Conservation (phyloP, 2,888 invertebrate genomes). For the Pachycephus smyrnensis region DNA sequence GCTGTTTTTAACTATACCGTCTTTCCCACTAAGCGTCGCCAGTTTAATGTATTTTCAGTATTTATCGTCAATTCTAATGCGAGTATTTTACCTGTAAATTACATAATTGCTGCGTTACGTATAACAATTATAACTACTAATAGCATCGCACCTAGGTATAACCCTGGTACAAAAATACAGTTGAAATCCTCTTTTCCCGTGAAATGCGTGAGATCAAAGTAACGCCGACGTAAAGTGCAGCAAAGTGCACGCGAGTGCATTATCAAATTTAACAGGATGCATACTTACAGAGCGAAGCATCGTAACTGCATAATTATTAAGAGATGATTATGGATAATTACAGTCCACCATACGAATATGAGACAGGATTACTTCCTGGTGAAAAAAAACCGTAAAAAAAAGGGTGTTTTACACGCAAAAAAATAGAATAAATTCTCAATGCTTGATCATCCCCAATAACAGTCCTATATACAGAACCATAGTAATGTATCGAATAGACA, state of each 20-base stretch:
- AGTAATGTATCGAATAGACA: neutral
- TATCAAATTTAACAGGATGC: neutral
- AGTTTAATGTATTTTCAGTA: neutral
- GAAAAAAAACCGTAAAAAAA: constrained; percentile 2
- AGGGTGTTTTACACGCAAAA: neutral
- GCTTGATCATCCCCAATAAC: neutral
- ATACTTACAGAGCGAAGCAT: neutral
- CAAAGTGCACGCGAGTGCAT: neutral
- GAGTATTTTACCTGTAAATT: neutral
- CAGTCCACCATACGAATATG: constrained; percentile 40
- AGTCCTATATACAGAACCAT: neutral
- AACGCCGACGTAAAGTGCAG: neutral
- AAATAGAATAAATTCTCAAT: neutral
- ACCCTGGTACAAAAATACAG: neutral
- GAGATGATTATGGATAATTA: constrained; percentile 47
- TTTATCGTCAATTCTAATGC: neutral
- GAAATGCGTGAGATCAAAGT: neutral
- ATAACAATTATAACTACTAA: neutral
- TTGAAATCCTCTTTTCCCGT: accelerated
- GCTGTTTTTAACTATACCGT: neutral
- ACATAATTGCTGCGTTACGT: neutral
- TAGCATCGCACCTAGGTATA: neutral
- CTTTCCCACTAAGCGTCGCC: neutral
- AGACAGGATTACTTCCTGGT: constrained; percentile 42
- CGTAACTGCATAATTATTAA: constrained; percentile 33